phyloP scores from a whole-genome alignment of 2,113 vertebrate species.

The Haemorhous mexicanus region DNA sequence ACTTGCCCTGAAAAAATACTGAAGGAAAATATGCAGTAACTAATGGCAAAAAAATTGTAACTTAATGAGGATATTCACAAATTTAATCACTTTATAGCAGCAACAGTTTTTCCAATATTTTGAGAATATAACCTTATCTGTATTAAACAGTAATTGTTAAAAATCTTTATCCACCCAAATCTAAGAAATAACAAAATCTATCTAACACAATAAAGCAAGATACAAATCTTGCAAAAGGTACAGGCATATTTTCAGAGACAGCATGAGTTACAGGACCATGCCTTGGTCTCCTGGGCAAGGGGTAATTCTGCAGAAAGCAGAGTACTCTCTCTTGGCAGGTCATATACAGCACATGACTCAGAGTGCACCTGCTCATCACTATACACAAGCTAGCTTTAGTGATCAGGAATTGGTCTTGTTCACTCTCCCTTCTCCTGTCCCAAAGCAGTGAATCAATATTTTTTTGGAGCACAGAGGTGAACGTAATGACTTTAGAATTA shows the following conservation, averaged over 20 bases:
- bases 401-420: not conserved
- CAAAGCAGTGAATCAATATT: not conserved
- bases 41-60: not conserved
- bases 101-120: not conserved
- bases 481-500: not conserved
- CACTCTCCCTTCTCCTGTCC: not conserved
- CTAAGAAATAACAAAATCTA: not conserved
- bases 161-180: not conserved
- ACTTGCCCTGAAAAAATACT: not conserved
- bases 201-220: not conserved
- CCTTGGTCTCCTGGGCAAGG: not conserved
- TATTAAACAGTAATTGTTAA: not conserved
- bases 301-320: not conserved
- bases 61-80: not conserved
- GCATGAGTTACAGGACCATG: not conserved
- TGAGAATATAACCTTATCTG: not conserved
- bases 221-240: not conserved
- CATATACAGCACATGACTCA: not conserved
- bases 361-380: not conserved
- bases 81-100: not conserved
- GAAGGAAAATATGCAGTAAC: not conserved
- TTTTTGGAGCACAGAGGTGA: not conserved
- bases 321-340: not conserved
- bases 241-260: not conserved
- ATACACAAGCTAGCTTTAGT: not conserved